phyloP scores from a whole-genome alignment of 1,140 invertebrate genomes.

The Drosophila ambigua region DNA sequence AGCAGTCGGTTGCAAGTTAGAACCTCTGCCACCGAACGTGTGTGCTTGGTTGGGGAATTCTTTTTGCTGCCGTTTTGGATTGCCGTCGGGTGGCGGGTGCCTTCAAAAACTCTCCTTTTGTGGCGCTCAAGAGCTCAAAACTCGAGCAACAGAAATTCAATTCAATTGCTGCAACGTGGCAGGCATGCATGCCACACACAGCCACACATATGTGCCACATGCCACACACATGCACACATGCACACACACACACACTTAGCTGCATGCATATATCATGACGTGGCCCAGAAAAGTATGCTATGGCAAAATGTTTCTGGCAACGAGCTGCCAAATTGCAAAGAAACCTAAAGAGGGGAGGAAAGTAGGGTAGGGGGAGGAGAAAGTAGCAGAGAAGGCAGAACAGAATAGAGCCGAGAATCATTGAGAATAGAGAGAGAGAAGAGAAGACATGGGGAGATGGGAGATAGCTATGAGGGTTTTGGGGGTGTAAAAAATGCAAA shows the following conservation, averaged over 20 bases:
- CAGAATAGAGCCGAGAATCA: slow-evolving; percentile 4
- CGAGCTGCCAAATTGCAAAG: slow-evolving; percentile 64
- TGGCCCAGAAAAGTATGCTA: slow-evolving; percentile 79
- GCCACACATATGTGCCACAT: slow-evolving; percentile 23
- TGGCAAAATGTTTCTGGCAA: slow-evolving; percentile 50
- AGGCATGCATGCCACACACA: slow-evolving; percentile 30
- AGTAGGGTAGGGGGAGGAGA: background rate
- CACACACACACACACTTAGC: slow-evolving; percentile 17
- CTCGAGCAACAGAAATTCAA: slow-evolving; percentile 69
- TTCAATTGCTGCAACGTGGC: slow-evolving; percentile 72
- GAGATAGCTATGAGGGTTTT: background rate
- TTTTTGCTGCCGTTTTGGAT: slow-evolving; percentile 29
- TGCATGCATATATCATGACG: slow-evolving; percentile 54
- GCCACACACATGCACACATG: slow-evolving; percentile 32
- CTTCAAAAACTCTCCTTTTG: slow-evolving; percentile 37
- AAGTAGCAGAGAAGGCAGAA: slow-evolving; percentile 2
- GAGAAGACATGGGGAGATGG: background rate
- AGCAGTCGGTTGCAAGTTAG: slow-evolving; percentile 39
- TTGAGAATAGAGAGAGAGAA: slow-evolving; percentile 13
- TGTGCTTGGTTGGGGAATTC: slow-evolving; percentile 21
- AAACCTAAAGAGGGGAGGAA: slow-evolving; percentile 26
- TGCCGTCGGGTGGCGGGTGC: slow-evolving; percentile 1
- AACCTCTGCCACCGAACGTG: slow-evolving; percentile 20
- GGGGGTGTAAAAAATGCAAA: slow-evolving; percentile 72
- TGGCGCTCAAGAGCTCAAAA: slow-evolving; percentile 61